These are phyloP conservation scores for Apus apus DNA, from an alignment of 2,113 vertebrate species.

Conservation along the genomic window DNA sequence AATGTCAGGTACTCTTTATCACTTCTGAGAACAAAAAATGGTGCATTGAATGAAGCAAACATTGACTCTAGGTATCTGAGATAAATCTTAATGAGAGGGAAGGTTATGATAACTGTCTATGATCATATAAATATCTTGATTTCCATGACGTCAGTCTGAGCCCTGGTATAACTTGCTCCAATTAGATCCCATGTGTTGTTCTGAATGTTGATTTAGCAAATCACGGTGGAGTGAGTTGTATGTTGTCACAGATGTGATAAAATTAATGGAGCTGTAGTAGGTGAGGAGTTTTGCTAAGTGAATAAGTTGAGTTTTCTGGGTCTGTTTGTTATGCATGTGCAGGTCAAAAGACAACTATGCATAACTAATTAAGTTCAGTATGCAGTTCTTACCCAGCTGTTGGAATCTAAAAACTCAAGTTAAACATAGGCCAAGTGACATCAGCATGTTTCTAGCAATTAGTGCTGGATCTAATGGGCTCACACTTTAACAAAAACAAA, in stretches of 20 bases:
- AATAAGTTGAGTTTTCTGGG: not conserved
- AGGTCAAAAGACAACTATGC: not conserved
- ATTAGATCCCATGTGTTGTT: not conserved
- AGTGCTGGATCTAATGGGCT: not conserved
- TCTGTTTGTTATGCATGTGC: not conserved
- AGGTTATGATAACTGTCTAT: not conserved
- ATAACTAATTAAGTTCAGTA: not conserved
- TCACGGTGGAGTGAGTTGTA: not conserved
- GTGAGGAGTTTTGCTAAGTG: not conserved
- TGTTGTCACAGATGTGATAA: not conserved
- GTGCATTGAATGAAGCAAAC: not conserved
- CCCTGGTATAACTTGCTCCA: not conserved
- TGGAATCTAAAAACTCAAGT: not conserved
- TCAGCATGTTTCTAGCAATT: not conserved
- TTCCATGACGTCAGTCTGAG: not conserved
- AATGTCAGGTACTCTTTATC: not conserved
- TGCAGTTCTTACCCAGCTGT: not conserved
- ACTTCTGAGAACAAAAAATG: not conserved
- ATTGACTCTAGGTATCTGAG: not conserved
- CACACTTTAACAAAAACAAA: not conserved
- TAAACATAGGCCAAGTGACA: not conserved
- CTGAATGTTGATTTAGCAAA: not conserved
- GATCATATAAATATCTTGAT: not conserved
- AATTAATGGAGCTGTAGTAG: not conserved
- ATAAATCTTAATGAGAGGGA: not conserved